Evolutionary conservation across 2,113 vertebrate species (phyloP).

Genomic region (Lepus americanus): DNA sequence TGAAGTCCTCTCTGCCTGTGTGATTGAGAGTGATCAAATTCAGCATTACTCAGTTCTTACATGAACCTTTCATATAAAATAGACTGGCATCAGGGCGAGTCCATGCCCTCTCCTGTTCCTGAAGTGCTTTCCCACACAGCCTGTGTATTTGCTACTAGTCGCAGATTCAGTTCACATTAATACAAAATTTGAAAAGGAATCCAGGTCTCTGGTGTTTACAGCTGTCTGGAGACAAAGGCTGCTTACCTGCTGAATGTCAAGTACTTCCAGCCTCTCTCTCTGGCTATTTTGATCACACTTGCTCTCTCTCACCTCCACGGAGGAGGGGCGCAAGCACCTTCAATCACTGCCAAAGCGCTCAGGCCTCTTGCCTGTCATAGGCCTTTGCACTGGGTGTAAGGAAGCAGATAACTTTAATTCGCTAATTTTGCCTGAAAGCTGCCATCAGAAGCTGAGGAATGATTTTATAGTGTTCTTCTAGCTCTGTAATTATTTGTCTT

Average conservation of each 20-base stretch:
- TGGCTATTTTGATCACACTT: background rate
- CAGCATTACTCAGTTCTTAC: conserved; percentile 9
- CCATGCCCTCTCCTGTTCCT: background rate
- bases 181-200: conserved; percentile 34
- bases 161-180: background rate
- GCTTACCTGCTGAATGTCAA: conserved; percentile 48
- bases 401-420: conserved; percentile 34
- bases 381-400: background rate
- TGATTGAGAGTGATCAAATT: conserved; percentile 17
- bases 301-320: background rate
- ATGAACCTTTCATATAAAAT: background rate
- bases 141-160: background rate
- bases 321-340: background rate
- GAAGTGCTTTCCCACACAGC: background rate
- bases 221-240: conserved; percentile 31
- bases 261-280: background rate
- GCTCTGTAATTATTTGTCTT: conserved; percentile 30
- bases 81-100: background rate
- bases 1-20: background rate
- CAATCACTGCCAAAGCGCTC: background rate
- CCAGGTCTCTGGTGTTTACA: background rate
- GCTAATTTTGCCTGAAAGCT: conserved; percentile 59
- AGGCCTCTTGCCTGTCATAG: background rate
- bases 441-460: conserved; percentile 28
- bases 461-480: conserved; percentile 25